Conservation (phyloP, 2,113 vertebrate species). For the Saguinus midas region DNA sequence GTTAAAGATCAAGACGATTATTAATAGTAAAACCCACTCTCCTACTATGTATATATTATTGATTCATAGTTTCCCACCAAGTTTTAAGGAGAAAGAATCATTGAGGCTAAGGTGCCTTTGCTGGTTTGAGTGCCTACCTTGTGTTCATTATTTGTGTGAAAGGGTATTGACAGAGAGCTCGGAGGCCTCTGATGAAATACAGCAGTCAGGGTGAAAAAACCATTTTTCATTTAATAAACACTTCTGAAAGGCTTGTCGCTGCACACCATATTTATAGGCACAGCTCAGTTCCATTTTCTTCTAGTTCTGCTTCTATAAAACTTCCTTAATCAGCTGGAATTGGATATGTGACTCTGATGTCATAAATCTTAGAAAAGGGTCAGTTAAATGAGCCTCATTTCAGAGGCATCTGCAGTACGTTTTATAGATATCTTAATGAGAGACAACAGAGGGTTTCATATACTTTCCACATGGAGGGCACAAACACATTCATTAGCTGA, state of each 20-base stretch:
- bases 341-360: conserved; percentile 18
- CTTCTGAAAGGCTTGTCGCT: conserved; percentile 56
- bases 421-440: conserved; percentile 3
- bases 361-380: conserved; percentile 47
- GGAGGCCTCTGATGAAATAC: conserved; percentile 42
- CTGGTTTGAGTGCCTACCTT: background rate
- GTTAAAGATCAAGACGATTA: conserved; percentile 2
- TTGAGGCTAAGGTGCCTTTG: conserved; percentile 28
- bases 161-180: conserved; percentile 10
- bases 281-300: conserved; percentile 65
- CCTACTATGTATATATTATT: conserved; percentile 38
- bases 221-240: conserved; percentile 75
- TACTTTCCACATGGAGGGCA: background rate
- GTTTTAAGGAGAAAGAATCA: conserved; percentile 12
- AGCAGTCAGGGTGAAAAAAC: conserved; percentile 22
- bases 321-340: conserved; percentile 69
- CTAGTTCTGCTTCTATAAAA: conserved; percentile 66
- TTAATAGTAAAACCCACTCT: conserved; percentile 2
- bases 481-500: background rate
- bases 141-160: conserved; percentile 57
- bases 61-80: conserved; percentile 39
- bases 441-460: background rate
- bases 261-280: conserved; percentile 64
- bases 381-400: conserved; percentile 46
- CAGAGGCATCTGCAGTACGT: background rate